Evolutionary conservation across 2,888 invertebrate species (phyloP).

Genomic region (Xanthia icteritia): DNA sequence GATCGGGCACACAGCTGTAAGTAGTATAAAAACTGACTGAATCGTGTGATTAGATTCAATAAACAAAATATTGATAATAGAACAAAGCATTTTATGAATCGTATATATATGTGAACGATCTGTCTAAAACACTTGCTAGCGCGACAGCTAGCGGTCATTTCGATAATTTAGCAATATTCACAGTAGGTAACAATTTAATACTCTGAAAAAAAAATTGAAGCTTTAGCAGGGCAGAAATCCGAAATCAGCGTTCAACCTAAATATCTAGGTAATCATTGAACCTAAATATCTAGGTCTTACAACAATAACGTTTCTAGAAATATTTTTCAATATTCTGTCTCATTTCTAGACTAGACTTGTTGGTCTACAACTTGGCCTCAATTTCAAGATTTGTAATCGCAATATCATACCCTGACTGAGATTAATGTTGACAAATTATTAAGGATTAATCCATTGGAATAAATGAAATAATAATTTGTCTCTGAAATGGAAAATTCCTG

Average conservation of each 20-base stretch:
- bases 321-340: background rate
- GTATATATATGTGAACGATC: background rate
- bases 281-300: background rate
- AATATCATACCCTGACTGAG: constrained; percentile 39
- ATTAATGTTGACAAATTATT: constrained; percentile 53
- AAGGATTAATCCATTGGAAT: constrained; percentile 40
- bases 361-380: background rate
- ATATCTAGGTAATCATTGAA: background rate
- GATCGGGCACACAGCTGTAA: background rate
- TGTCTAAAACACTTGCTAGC: background rate
- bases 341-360: background rate
- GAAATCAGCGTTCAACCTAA: background rate
- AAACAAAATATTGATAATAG: background rate
- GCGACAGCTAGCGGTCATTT: background rate
- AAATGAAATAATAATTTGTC: constrained; percentile 47
- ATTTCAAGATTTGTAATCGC: constrained; percentile 15
- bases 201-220: background rate
- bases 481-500: constrained; percentile 28
- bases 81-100: constrained; percentile 11
- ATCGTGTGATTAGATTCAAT: background rate
- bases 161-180: constrained; percentile 1
- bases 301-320: background rate
- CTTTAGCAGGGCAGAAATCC: background rate
- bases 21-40: background rate
- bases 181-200: background rate